These are phyloP conservation scores for Drosophila persimilis DNA, from an alignment of 1,140 invertebrate species.

Conservation along the genomic window DNA sequence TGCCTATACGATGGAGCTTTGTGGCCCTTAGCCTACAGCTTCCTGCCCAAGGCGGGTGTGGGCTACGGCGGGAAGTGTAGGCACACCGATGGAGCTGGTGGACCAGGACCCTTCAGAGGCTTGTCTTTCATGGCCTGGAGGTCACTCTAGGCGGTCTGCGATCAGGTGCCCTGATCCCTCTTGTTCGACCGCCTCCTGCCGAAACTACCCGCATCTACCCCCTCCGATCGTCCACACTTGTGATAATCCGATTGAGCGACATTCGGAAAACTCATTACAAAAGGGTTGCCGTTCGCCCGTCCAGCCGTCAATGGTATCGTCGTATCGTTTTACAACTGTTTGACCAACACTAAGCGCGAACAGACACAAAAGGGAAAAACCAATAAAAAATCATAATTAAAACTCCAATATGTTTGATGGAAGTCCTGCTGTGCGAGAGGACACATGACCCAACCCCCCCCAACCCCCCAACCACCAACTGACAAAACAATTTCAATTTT, in stretches of 20 bases:
- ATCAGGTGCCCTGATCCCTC: too few species aligned
- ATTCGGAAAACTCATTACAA: slow-evolving; percentile 62
- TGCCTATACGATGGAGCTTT: too few species aligned
- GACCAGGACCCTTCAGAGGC: too few species aligned
- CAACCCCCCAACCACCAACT: slow-evolving; percentile 50
- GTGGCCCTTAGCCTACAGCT: too few species aligned
- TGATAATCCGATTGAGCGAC: slow-evolving; percentile 55
- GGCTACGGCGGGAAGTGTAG: too few species aligned
- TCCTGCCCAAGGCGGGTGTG: too few species aligned
- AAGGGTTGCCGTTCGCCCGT: slow-evolving; percentile 32
- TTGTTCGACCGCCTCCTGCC: too few species aligned
- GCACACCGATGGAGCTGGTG: too few species aligned
- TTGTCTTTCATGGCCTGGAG: too few species aligned
- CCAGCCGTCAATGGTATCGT: slow-evolving; percentile 12
- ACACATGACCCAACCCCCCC: slow-evolving; percentile 27
- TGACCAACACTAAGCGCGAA: slow-evolving; percentile 69
- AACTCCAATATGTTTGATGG: slow-evolving; percentile 73
- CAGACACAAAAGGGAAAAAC: slow-evolving; percentile 62
- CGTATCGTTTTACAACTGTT: slow-evolving; percentile 76
- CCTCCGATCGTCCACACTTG: slow-evolving; percentile 60
- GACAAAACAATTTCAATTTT: slow-evolving; percentile 80
- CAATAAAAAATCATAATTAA: slow-evolving; percentile 81
- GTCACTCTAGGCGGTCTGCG: too few species aligned
- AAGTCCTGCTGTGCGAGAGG: slow-evolving; percentile 66
- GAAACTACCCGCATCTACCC: slow-evolving; percentile 19